phyloP scores from a whole-genome alignment of 1,140 invertebrate genomes.

The Sycophaga agraensis region DNA sequence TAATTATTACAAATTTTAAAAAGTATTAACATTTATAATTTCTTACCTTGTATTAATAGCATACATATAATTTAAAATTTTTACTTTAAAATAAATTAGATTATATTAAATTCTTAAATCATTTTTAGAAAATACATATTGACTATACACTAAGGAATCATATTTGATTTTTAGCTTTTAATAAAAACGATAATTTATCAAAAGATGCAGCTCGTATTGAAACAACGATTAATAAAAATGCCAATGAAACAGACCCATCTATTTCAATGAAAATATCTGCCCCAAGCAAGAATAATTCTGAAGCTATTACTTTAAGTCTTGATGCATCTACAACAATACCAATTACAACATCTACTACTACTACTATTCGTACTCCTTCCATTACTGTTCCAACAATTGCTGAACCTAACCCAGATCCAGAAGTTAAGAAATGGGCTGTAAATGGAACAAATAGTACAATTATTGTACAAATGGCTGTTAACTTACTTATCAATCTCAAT shows the following conservation, averaged over 20 bases:
- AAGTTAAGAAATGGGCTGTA: conserved; percentile 59
- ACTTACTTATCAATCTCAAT: conserved; percentile 61
- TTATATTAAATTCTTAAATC: too few species aligned
- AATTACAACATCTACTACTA: conserved; percentile 27
- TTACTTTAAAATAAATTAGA: too few species aligned
- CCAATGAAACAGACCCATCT: conserved; percentile 34
- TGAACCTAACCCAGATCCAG: conserved; percentile 50
- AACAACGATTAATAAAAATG: conserved; percentile 35
- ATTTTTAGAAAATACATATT: too few species aligned
- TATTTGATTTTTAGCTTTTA: not conserved
- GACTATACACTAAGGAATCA: too few species aligned
- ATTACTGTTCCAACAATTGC: conserved; percentile 37
- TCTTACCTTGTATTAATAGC: too few species aligned
- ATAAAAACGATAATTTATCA: not conserved
- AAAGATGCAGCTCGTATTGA: not conserved
- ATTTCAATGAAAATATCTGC: conserved; percentile 25
- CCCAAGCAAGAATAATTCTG: conserved; percentile 34
- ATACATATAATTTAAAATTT: too few species aligned
- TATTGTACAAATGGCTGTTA: conserved; percentile 63
- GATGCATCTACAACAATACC: conserved; percentile 19
- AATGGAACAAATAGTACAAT: conserved; percentile 54
- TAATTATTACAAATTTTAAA: too few species aligned
- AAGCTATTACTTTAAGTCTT: conserved; percentile 35
- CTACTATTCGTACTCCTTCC: conserved; percentile 39
- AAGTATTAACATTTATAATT: too few species aligned